A percentile compares a stretch with the other conserved stretches of the same genome.
Evolutionary conservation across 2,797 vertebrate species (phyloP).

Genomic region (Mastacembelus armatus): DNA sequence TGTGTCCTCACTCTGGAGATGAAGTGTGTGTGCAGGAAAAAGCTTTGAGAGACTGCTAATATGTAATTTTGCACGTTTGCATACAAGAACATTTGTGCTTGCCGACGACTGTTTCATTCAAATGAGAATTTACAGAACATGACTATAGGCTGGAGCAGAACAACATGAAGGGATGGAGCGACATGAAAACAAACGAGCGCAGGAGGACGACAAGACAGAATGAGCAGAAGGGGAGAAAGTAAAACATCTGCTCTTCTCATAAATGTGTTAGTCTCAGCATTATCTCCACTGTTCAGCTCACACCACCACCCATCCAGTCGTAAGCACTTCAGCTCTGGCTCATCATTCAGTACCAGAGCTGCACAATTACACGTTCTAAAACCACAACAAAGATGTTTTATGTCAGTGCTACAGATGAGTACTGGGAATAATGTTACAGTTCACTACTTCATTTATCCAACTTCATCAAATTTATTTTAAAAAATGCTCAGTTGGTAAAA

Average conservation of each 20-base stretch:
- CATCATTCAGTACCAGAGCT: neutral
- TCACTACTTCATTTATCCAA: no score
- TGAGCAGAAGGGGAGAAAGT: neutral
- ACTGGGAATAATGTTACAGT: neutral
- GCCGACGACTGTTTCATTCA: constrained; percentile 9
- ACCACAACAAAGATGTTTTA: neutral
- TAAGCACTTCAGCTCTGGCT: neutral
- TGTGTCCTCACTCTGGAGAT: neutral
- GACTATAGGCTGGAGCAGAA: constrained; percentile 6
- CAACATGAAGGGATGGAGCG: neutral
- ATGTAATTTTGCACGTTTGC: constrained; percentile 32
- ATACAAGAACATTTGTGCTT: constrained; percentile 26
- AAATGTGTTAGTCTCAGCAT: constrained; percentile 27
- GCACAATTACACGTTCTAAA: neutral
- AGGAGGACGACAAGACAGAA: neutral
- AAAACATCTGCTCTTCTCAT: constrained; percentile 32
- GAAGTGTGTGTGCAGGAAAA: neutral
- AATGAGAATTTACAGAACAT: constrained; percentile 32
- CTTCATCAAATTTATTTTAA: no score
- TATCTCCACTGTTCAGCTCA: constrained; percentile 13
- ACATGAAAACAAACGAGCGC: constrained; percentile 11
- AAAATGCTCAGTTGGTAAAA: no score
- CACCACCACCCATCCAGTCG: neutral
- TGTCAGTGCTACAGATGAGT: neutral
- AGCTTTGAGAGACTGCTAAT: neutral